Evolutionary conservation across 2,113 vertebrate species (phyloP).

Genomic region (Macrotus californicus): DNA sequence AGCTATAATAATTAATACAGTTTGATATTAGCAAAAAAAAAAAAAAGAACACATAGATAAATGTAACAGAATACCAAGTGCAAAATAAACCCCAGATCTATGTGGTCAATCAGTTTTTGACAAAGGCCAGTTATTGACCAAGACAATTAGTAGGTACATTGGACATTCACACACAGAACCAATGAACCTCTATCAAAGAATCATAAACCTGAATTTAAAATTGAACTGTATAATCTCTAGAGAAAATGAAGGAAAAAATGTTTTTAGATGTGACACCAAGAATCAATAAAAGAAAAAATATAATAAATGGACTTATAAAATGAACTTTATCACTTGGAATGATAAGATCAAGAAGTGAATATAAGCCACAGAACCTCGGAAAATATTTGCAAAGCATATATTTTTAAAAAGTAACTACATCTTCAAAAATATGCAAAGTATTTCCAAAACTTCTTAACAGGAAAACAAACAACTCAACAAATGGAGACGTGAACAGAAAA

Average conservation of each 20-base stretch:
- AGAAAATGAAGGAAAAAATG: not conserved
- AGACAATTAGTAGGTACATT: not conserved
- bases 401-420: not conserved
- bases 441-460: not conserved
- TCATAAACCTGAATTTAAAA: not conserved
- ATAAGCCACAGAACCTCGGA: not conserved
- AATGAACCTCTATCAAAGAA: not conserved
- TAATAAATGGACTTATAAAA: not conserved
- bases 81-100: not conserved
- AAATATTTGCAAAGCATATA: not conserved
- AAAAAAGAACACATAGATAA: not conserved
- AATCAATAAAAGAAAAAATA: not conserved
- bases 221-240: not conserved
- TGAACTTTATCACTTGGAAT: not conserved
- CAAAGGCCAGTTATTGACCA: not conserved
- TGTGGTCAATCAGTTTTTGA: too few relatives aligned
- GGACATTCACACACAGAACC: not conserved
- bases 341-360: not conserved
- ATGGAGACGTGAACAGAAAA: not conserved
- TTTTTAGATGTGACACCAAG: not conserved
- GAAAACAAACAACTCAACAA: not conserved
- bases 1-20: not conserved
- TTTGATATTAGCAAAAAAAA: not conserved
- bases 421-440: not conserved
- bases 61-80: not conserved